Percentiles rank a stretch among this genome's conserved stretches.
Evolutionary conservation across 2,797 vertebrate genomes (phyloP).

Genomic region (Mergus octosetaceus): DNA sequence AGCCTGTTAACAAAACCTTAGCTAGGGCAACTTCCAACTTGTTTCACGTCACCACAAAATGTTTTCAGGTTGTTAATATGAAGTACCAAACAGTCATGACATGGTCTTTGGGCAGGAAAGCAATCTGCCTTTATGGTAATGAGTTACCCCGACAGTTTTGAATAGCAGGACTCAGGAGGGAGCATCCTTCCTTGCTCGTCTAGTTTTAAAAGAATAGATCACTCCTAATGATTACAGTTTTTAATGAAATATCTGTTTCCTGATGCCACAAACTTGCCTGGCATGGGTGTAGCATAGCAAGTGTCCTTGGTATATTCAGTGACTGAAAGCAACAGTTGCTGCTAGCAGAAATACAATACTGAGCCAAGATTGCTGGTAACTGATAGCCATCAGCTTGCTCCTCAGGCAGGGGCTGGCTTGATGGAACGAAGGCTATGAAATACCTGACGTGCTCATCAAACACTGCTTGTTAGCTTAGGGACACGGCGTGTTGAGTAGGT

Average conservation of each 20-base stretch:
- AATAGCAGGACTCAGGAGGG: neutral
- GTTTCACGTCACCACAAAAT: neutral
- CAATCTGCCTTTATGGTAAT: neutral
- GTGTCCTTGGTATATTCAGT: neutral
- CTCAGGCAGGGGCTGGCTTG: neutral
- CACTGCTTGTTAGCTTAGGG: neutral
- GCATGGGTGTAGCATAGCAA: neutral
- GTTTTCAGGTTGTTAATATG: neutral
- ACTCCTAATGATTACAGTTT: neutral
- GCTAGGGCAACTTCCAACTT: neutral
- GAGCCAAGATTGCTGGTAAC: neutral
- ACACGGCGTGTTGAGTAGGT: neutral
- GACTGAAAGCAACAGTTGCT: conserved; percentile 41
- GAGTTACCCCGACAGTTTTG: neutral
- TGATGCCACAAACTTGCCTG: neutral
- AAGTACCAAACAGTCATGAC: neutral
- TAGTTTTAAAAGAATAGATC: neutral
- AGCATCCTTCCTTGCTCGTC: too few relatives aligned
- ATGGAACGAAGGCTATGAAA: neutral
- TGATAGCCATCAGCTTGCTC: neutral
- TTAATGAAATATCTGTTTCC: neutral
- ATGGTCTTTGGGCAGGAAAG: neutral
- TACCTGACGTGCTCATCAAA: neutral
- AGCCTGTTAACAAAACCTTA: neutral
- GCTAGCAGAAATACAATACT: neutral